phyloP scores from a whole-genome alignment of 2,113 vertebrate species.

The Archilochus colubris region DNA sequence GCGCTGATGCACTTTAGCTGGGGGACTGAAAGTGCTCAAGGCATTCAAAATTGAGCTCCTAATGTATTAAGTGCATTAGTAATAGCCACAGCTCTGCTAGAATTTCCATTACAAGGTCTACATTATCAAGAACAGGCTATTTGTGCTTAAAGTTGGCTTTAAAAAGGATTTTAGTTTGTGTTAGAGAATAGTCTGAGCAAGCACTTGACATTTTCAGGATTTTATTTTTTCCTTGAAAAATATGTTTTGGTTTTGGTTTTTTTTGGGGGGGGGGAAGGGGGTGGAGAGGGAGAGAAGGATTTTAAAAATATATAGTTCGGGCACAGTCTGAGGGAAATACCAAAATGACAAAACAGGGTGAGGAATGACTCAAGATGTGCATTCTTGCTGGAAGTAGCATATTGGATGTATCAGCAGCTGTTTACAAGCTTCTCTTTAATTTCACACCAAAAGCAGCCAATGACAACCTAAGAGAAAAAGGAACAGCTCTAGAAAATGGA shows the following conservation, averaged over 20 bases:
- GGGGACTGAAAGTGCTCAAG: slow-evolving; percentile 45
- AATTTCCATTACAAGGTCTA: slow-evolving; percentile 56
- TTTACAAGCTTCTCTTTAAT: slow-evolving; percentile 9
- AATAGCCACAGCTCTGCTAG: slow-evolving; percentile 47
- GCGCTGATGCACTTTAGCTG: slow-evolving; percentile 28
- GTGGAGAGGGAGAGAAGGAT: background rate
- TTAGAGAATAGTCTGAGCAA: background rate
- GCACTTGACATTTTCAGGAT: background rate
- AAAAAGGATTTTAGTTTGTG: slow-evolving; percentile 8
- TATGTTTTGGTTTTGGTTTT: too few species aligned
- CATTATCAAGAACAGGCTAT: slow-evolving; percentile 1
- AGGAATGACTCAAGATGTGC: slow-evolving; percentile 1
- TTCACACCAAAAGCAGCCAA: slow-evolving; percentile 30
- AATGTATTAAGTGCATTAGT: slow-evolving; percentile 59
- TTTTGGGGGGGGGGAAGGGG: too few species aligned
- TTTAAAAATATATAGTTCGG: background rate
- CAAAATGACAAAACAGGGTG: slow-evolving; percentile 31
- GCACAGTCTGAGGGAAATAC: background rate
- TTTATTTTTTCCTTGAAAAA: background rate
- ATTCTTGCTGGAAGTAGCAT: background rate
- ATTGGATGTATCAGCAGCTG: slow-evolving; percentile 5
- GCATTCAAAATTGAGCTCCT: slow-evolving; percentile 51
- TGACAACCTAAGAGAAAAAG: background rate
- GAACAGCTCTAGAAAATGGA: background rate
- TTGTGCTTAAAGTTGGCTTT: background rate